Evolutionary conservation across 2,113 vertebrate species (phyloP).

Genomic region (Gavialis gangeticus): DNA sequence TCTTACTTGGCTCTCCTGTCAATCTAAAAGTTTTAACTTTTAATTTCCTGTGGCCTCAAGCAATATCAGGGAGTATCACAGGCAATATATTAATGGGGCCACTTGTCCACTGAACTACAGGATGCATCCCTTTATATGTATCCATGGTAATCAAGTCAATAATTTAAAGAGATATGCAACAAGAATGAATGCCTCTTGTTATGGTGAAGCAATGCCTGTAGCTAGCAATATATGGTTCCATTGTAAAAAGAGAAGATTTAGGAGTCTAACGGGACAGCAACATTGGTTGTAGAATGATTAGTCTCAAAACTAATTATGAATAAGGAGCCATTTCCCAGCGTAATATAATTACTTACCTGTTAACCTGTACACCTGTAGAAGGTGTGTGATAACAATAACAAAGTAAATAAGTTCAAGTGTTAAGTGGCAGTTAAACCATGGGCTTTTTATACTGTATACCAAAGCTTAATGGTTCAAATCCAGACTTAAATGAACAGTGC

Average conservation of each 20-base stretch:
- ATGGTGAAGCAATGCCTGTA: background rate
- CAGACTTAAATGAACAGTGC: slow-evolving; percentile 31
- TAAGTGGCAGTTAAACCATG: background rate
- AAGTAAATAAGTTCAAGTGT: background rate
- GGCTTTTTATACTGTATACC: background rate
- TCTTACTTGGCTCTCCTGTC: too few relatives aligned
- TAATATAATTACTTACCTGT: background rate
- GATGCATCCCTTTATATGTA: too few relatives aligned
- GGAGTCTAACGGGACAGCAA: background rate
- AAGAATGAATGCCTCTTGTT: background rate
- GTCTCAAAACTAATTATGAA: background rate
- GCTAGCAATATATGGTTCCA: background rate
- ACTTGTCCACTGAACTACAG: too few relatives aligned
- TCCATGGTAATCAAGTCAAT: background rate
- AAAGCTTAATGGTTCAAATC: background rate
- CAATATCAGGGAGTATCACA: too few relatives aligned
- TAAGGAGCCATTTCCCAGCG: background rate
- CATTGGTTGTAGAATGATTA: background rate
- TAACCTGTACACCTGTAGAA: background rate
- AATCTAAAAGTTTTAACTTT: too few relatives aligned
- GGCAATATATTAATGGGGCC: too few relatives aligned
- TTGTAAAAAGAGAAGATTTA: background rate
- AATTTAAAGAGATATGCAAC: background rate
- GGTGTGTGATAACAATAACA: background rate
- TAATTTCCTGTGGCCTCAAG: too few relatives aligned